A percentile compares a stretch with the other conserved stretches of the same genome.
Evolutionary conservation across 2,888 invertebrate species (phyloP).

Genomic region (Brassicogethes aeneus): DNA sequence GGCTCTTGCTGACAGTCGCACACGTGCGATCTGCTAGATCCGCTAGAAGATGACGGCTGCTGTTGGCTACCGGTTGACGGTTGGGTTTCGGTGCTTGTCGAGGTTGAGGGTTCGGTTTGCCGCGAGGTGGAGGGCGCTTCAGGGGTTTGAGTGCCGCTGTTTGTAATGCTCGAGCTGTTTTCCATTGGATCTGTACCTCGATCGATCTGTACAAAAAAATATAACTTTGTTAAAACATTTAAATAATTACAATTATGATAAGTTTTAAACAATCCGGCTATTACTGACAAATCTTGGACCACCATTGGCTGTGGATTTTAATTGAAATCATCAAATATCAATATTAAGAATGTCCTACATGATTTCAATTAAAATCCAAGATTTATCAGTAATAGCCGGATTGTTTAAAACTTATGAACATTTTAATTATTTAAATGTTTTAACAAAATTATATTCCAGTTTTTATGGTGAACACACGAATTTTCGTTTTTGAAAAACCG

Average conservation of each 20-base stretch:
- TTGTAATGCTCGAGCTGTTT: constrained; percentile 37
- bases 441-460: too few species aligned
- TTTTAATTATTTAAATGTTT: too few species aligned
- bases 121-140: constrained; percentile 26
- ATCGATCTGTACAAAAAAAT: constrained; percentile 45
- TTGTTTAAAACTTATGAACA: too few species aligned
- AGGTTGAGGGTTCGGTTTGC: constrained; percentile 13
- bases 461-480: too few species aligned
- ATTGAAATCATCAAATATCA: too few species aligned
- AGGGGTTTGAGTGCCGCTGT: constrained; percentile 37
- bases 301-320: too few species aligned
- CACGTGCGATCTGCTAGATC: neutral
- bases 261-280: neutral
- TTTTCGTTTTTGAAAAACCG: too few species aligned
- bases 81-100: constrained; percentile 17
- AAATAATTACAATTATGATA: neutral
- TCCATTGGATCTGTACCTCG: constrained; percentile 66
- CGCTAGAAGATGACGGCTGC: neutral
- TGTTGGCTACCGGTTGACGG: constrained; percentile 7
- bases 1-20: neutral
- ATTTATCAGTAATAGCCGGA: too few species aligned
- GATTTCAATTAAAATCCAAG: too few species aligned
- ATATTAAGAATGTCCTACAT: too few species aligned
- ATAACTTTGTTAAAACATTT: neutral
- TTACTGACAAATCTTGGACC: too few species aligned